phyloP scores from a whole-genome alignment of 2,888 invertebrate species.

The Abscondita cerata region DNA sequence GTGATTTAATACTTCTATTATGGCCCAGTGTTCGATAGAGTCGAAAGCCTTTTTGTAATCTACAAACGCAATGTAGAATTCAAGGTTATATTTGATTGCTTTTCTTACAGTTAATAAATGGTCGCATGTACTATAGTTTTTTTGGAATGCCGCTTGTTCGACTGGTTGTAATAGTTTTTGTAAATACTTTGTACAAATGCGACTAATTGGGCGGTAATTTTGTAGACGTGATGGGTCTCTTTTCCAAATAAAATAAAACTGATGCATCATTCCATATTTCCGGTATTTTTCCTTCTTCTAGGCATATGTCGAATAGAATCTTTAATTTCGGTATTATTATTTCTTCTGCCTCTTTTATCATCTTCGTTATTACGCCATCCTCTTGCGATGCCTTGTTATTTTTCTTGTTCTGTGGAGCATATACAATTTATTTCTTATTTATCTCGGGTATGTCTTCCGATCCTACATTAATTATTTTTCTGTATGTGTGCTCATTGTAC shows the following conservation, averaged over 20 bases:
- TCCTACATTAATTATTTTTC: neutral
- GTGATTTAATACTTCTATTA: too few relatives aligned
- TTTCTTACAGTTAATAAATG: neutral
- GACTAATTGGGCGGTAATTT: neutral
- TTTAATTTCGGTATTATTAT: neutral
- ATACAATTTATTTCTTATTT: neutral
- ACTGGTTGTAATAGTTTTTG: neutral
- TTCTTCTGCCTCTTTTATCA: slow-evolving; percentile 4
- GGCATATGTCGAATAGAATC: neutral
- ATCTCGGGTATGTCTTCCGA: neutral
- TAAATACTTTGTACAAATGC: slow-evolving; percentile 1
- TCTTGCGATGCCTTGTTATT: neutral
- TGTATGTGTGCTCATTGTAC: neutral
- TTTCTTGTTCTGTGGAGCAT: neutral
- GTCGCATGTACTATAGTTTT: neutral
- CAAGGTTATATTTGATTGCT: neutral
- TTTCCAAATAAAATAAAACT: neutral
- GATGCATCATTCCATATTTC: neutral
- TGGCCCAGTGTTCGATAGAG: too few relatives aligned
- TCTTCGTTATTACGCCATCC: neutral
- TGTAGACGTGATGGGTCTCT: neutral
- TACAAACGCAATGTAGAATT: neutral
- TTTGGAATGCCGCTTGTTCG: neutral
- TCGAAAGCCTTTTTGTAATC: neutral
- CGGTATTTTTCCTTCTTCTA: neutral